Evolutionary conservation across 2,888 invertebrate species (phyloP).

Genomic region (Drosophila setosimentum): DNA sequence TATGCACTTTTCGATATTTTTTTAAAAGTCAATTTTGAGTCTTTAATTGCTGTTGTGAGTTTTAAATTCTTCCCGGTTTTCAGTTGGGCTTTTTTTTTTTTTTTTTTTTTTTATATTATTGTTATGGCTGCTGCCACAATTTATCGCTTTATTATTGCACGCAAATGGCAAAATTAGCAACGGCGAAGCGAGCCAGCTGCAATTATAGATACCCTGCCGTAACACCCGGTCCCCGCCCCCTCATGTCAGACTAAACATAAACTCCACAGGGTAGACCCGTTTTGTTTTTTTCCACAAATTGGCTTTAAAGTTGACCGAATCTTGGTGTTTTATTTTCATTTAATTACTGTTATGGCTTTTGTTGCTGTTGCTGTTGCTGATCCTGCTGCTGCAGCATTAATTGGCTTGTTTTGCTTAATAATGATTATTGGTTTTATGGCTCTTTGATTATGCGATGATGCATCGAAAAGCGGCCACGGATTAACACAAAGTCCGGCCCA

Average conservation of each 20-base stretch:
- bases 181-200: constrained; percentile 40
- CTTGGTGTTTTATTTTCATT: constrained; percentile 77
- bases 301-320: constrained; percentile 67
- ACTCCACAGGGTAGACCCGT: constrained; percentile 59
- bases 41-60: constrained; percentile 50
- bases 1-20: constrained; percentile 20
- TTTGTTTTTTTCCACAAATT: constrained; percentile 34
- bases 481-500: constrained; percentile 50
- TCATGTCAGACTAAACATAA: not conserved
- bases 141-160: constrained; percentile 73
- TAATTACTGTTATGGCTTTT: constrained; percentile 65
- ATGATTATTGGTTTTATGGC: constrained; percentile 80
- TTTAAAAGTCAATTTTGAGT: not conserved
- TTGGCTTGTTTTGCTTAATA: constrained; percentile 81
- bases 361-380: constrained; percentile 23
- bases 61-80: constrained; percentile 58
- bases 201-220: constrained; percentile 44
- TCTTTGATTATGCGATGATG: constrained; percentile 81
- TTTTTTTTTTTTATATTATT: not conserved
- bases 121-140: constrained; percentile 47
- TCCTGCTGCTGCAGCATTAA: constrained; percentile 62
- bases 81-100: constrained; percentile 18
- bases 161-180: constrained; percentile 74
- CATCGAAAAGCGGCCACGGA: constrained; percentile 68
- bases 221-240: not conserved